Evolutionary conservation across 2,797 vertebrate genomes (phyloP), one percentile per base, ranked within the genome.

Genomic region (Chelonia mydas): DNA sequence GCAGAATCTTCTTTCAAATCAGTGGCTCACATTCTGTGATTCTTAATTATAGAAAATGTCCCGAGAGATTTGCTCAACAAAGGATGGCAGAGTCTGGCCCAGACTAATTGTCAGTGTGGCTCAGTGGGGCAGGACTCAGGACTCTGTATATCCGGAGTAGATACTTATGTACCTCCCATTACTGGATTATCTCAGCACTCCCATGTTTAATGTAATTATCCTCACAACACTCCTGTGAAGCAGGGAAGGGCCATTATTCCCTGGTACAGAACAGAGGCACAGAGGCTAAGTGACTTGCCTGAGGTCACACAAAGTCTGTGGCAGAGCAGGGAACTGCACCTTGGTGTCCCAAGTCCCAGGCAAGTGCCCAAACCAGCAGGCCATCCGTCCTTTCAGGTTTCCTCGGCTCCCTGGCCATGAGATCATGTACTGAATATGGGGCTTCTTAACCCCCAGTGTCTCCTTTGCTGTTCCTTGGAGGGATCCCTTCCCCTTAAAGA

Each of bases 301-400:
- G 47, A 76, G 11, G 41, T 15, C 72, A 76, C 10, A 72, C 23
- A 45, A 45, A 74, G 23, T 76, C 72, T 27, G 72, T 47, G 41
- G 6, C 72, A 47, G 72, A 76, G 72, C 21, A 68, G 65, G 33
- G 65, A 37, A 10, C n/a, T 17, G 8, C 17, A 76, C 41, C 11
- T 45, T 13, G 37, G 21, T 15, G 6, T 45, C n/a, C 49, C 47
- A 31, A 0, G 15, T 49, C 47, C 0, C 1, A 2, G 7, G 74
- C 27, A 27, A 49, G 7, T 37, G 61, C 7, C 33, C 16, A 2
- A 65, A 65, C 61, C 17, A 65, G 33, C 15, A n/a, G 33, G 8
- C 33, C 6, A 2, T 74, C 23, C 72, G 13, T 45, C 23, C 23
- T 74, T 11, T 45, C 41, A 74, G 72, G 5, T 45, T 45, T 74